These are phyloP conservation scores for Sceliomorpha sp. DNA, from an alignment of 2,888 invertebrate genomes.

Conservation along the genomic window DNA sequence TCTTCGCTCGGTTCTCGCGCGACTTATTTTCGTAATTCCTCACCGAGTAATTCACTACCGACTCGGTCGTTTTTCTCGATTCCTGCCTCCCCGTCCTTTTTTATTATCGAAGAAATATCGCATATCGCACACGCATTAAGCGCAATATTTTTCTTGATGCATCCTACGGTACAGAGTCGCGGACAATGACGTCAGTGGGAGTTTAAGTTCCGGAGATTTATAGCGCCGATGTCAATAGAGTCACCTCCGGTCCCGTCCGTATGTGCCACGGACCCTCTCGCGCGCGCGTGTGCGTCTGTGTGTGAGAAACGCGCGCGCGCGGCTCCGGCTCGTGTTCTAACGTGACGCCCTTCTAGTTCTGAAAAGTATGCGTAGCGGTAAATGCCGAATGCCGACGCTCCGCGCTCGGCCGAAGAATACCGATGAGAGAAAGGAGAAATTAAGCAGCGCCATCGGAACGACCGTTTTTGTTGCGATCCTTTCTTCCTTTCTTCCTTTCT, in stretches of 20 bases:
- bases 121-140: conserved; percentile 35
- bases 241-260: conserved; percentile 59
- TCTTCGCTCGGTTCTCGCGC: too few relatives aligned
- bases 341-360: conserved; percentile 48
- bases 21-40: too few relatives aligned
- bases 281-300: too few relatives aligned
- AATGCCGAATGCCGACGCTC: conserved; percentile 43
- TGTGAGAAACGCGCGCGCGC: too few relatives aligned
- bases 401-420: conserved; percentile 20
- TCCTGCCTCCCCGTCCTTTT: conserved; percentile 11
- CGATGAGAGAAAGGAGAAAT: conserved; percentile 38
- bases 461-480: too few relatives aligned
- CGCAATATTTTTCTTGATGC: conserved; percentile 19
- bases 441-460: conserved; percentile 50
- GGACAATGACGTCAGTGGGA: conserved; percentile 65
- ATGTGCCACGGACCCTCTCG: too few relatives aligned
- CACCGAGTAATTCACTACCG: too few relatives aligned
- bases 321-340: too few relatives aligned
- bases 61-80: too few relatives aligned
- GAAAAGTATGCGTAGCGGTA: conserved; percentile 50
- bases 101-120: conserved; percentile 42
- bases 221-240: conserved; percentile 68
- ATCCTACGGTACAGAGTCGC: conserved; percentile 41
- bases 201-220: conserved; percentile 67
- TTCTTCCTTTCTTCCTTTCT: too few relatives aligned